Conservation (phyloP, 2,888 invertebrate species). For the Galerucella pusilla region DNA sequence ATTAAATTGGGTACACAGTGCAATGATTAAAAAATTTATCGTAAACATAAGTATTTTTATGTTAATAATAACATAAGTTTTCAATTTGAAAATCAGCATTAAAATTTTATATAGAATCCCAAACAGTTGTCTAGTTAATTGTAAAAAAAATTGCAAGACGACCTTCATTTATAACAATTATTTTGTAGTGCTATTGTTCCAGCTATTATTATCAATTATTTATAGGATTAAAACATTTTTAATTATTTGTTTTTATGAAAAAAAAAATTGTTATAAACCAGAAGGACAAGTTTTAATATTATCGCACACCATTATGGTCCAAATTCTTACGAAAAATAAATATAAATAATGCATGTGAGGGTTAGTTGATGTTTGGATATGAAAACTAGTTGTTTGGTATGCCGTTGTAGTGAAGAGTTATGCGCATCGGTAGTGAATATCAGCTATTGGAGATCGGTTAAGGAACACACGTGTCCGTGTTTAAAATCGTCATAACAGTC, state of each 20-base stretch:
- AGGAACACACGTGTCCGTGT: constrained; percentile 58
- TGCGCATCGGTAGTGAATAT: constrained; percentile 61
- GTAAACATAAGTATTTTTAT: constrained; percentile 40
- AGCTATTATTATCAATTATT: background rate
- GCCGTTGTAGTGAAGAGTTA: constrained; percentile 63
- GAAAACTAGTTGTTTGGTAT: constrained; percentile 62
- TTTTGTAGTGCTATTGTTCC: background rate
- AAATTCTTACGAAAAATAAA: constrained; percentile 36
- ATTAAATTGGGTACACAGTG: constrained; percentile 37
- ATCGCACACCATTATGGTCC: constrained; percentile 30
- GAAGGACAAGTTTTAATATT: background rate
- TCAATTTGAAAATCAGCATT: constrained; percentile 41
- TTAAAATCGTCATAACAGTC: constrained; percentile 61
- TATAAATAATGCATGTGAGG: constrained; percentile 61
- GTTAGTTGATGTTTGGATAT: constrained; percentile 60
- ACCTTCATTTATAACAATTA: constrained; percentile 16
- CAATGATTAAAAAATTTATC: constrained; percentile 38
- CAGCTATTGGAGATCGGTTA: constrained; percentile 58
- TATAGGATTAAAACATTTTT: constrained; percentile 12
- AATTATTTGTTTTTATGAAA: background rate
- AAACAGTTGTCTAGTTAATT: background rate
- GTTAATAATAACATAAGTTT: constrained; percentile 43
- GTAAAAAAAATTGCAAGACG: background rate
- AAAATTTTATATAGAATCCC: constrained; percentile 25
- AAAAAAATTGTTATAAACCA: background rate